These are phyloP conservation scores for Hippocampus barbouri DNA, from an alignment of 2,113 vertebrate genomes.

Conservation along the genomic window DNA sequence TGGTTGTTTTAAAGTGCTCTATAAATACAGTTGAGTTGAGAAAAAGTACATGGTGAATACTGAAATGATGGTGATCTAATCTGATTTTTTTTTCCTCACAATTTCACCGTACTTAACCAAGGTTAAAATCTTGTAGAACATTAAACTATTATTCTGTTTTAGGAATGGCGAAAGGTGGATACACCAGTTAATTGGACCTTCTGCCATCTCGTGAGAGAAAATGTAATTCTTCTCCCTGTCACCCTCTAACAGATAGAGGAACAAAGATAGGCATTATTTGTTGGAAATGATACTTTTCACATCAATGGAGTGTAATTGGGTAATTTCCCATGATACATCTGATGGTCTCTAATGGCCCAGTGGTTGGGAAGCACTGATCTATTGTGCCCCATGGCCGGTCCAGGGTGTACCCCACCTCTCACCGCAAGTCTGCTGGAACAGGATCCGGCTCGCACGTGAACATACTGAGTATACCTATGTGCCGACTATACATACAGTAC, in stretches of 20 bases:
- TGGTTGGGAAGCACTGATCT: too few relatives aligned
- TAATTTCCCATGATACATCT: background rate
- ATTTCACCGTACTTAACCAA: background rate
- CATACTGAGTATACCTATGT: background rate
- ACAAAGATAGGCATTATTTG: too few relatives aligned
- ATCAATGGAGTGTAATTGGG: too few relatives aligned
- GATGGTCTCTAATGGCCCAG: background rate
- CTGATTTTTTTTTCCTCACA: background rate
- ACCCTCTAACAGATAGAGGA: too few relatives aligned
- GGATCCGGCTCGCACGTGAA: background rate
- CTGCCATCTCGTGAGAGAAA: too few relatives aligned
- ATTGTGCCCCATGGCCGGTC: too few relatives aligned
- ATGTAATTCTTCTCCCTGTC: too few relatives aligned
- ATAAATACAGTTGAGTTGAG: too few relatives aligned
- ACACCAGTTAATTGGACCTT: background rate
- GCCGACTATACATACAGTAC: background rate
- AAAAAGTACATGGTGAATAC: background rate
- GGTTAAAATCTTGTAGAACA: background rate
- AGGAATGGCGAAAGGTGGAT: background rate
- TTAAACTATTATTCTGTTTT: background rate
- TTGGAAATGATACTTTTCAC: background rate
- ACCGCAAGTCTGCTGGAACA: background rate
- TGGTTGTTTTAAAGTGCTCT: too few relatives aligned
- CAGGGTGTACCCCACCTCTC: background rate
- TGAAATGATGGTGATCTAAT: background rate